Evolutionary conservation across 1,140 invertebrate species (phyloP).

Genomic region (Leptinotarsa defecta): DNA sequence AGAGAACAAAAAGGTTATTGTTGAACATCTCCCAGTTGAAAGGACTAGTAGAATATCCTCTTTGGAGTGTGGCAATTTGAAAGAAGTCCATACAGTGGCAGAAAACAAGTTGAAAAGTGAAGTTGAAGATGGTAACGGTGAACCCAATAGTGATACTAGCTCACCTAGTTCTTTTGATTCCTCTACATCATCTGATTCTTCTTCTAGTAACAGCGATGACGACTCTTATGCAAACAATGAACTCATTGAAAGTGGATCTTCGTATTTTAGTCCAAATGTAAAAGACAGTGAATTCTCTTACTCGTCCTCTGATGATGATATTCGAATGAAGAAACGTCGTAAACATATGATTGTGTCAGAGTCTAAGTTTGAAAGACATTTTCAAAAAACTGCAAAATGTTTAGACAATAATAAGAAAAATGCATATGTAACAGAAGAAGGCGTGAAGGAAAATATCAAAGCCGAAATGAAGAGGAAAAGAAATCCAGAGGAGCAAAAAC

Average conservation of each 20-base stretch:
- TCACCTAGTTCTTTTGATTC: neutral
- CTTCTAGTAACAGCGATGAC: neutral
- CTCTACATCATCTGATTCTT: neutral
- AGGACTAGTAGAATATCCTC: neutral
- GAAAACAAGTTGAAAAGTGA: neutral
- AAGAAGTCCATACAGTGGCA: neutral
- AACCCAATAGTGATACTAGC: neutral
- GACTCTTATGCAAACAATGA: neutral
- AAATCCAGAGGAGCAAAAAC: too few relatives aligned
- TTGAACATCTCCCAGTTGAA: conserved; percentile 17
- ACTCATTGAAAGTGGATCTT: neutral
- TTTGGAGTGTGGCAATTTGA: neutral
- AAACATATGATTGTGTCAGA: neutral
- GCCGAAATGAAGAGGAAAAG: neutral
- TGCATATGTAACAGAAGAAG: conserved; percentile 8
- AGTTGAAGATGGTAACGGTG: neutral
- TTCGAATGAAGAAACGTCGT: neutral
- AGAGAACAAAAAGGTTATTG: conserved; percentile 6
- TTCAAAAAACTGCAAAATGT: conserved; percentile 6
- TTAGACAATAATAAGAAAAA: neutral
- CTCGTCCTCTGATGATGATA: neutral
- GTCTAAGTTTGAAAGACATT: conserved; percentile 1
- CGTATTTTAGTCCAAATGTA: neutral
- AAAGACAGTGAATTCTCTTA: neutral
- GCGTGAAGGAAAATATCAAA: conserved; percentile 11